Base-by-base conservation (phyloP, 2,888 invertebrate genomes). In the Macropis europaea region DNA sequence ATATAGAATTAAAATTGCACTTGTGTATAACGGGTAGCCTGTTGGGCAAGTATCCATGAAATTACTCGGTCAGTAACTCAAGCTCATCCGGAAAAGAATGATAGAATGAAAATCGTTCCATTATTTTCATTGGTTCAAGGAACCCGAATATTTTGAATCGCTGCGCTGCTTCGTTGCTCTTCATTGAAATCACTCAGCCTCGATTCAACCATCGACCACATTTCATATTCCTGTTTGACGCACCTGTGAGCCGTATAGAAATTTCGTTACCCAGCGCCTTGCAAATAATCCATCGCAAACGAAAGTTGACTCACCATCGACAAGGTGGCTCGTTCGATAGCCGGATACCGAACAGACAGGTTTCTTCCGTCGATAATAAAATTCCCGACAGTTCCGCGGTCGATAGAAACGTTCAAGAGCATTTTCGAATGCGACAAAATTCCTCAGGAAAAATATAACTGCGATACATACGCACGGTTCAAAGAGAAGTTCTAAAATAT, bases 1-100 rank as follows among this genome's bases (percentile, higher is more conserved):
- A 47, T 22, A 2, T 30, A 28, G 73, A 80, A 80, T 80, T 73
- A 76, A 80, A 80, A 76, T 77, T 76, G 77, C 66, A 67, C 61
- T 69, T 76, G 61, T 57, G 43, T 48, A 36, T 80, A 80, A 80
- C 80, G 80, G 80, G 9, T 45, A 73, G 47, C 28, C 56, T 11
- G 24, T 45, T 75, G 52, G 70, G 26, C 75, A 80, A 80, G 77
- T 73, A 61, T 76, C 77, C 75, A 77, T 80, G 76, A 80, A 80
- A 73, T 80, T 77, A 77, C 57, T 53, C 68, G 71, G 80, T 71
- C 68, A 70, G 70, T 68, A 75, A 75, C 68, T 71, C 61, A 76
- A 63, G 60, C 74, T 78, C 52, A 66, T 76, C 73, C 68, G 60
- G 66, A 57, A 59, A 45, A 40, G 59, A 68, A 69, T 45, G 60